These are phyloP conservation scores for Diplosoma virens DNA, from an alignment of 23 tunicate species.

Conservation along the genomic window DNA sequence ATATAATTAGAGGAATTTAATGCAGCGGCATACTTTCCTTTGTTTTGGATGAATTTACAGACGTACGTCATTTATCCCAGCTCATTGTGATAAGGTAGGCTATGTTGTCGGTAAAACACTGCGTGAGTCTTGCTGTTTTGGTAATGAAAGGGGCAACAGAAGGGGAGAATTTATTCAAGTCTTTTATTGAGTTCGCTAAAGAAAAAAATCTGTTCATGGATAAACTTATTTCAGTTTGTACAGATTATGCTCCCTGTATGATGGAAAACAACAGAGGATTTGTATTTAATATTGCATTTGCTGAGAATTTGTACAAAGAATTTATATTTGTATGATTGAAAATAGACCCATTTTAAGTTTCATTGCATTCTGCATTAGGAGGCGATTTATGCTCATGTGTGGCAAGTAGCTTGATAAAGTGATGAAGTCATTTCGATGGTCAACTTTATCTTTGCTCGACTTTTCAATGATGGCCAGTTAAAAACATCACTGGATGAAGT, in stretches of 20 bases:
- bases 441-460: neutral
- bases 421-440: too few species aligned
- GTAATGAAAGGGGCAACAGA: constrained; percentile 22
- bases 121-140: constrained; percentile 36
- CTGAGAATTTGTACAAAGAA: too few species aligned
- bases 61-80: constrained; percentile 31
- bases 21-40: constrained; percentile 28
- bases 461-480: neutral
- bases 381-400: neutral
- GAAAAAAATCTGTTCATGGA: constrained; percentile 32
- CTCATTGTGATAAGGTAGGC: constrained; percentile 11
- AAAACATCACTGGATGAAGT: too few species aligned
- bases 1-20: constrained; percentile 18
- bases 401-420: neutral
- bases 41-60: constrained; percentile 19
- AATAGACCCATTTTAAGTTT: too few species aligned
- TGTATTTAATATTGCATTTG: too few species aligned
- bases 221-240: constrained; percentile 24
- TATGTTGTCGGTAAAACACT: constrained; percentile 15
- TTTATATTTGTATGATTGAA: too few species aligned
- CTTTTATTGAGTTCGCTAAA: constrained; percentile 38
- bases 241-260: constrained; percentile 36
- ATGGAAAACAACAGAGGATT: constrained; percentile 23
- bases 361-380: too few species aligned
- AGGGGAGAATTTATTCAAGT: constrained; percentile 33